Evolutionary conservation across 1,140 invertebrate species (phyloP), one percentile per base, ranked within the genome.

Genomic region (Drosophila busckii): DNA sequence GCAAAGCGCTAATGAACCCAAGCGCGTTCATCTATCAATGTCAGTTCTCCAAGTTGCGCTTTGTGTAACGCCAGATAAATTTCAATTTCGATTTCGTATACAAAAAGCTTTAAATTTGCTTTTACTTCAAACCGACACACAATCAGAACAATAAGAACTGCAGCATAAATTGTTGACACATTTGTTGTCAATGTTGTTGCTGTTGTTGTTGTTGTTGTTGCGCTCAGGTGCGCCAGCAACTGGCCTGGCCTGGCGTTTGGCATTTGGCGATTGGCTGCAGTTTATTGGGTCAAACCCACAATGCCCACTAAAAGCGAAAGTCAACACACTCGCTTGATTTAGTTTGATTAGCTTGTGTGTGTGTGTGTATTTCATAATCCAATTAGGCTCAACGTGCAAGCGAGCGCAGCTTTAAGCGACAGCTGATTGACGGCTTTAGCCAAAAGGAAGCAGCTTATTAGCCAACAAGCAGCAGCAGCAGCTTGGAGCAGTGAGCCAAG

Each of bases 401-500:
- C 31, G 42, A 41, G 34, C 28, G 19, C n/a, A 46, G 52, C 75
- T 69, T 73, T 80, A 78, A 73, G 29, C 75, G 75, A 82, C 75
- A 82, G 75, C 75, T 82, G 76, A 80, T 75, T 80, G 75, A 80
- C 75, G 49, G 54, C 55, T 32, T 32, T 45, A 34, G 42, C 40
- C 50, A 34, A 38, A 73, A 82, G 69, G 73, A 80, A 80, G 75
- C 75, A 35, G 75, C 71, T 76, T 75, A 76, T 80, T 71, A 80
- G 56, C 56, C 62, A 23, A 44, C 28, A 63, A n/a, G n/a, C n/a
- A n/a, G n/a, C n/a, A n/a, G n/a, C n/a, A n/a, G n/a, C n/a, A n/a
- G n/a, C n/a, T n/a, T n/a, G n/a, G n/a, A n/a, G n/a, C 28, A 38
- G 16, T 64, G 44, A 23, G 19, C 34, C 19, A 9, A 45, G 37